Evolutionary conservation across 1,140 invertebrate genomes (phyloP).

Genomic region (Lucilia cuprina): DNA sequence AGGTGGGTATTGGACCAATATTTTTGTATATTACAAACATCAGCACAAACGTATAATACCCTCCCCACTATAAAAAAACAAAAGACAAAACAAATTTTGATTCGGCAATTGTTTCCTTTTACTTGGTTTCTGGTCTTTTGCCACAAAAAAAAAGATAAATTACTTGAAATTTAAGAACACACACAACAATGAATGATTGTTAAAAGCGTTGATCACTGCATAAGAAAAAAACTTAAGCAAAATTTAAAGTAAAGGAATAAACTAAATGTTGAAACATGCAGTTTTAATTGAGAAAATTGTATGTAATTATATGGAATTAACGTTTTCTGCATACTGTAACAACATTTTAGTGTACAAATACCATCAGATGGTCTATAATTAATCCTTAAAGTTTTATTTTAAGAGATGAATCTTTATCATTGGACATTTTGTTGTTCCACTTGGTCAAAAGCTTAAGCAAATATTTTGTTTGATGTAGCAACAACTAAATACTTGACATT

Average conservation of each 20-base stretch:
- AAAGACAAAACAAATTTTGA: background rate
- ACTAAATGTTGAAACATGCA: constrained; percentile 37
- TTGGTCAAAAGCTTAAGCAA: background rate
- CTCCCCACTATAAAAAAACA: too few relatives aligned
- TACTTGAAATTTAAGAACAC: background rate
- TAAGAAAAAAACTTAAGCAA: background rate
- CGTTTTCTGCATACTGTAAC: constrained; percentile 16
- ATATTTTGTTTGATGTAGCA: background rate
- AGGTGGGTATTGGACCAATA: too few relatives aligned
- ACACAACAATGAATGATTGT: background rate
- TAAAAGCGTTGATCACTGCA: background rate
- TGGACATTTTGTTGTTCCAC: background rate
- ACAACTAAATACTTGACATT: background rate
- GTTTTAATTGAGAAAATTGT: constrained; percentile 41
- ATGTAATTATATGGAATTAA: constrained; percentile 39
- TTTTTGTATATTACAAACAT: too few relatives aligned
- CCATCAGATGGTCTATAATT: background rate
- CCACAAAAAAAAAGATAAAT: background rate
- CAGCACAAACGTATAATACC: too few relatives aligned
- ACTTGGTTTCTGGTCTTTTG: background rate
- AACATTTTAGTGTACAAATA: background rate
- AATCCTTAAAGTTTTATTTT: background rate
- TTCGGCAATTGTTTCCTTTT: constrained; percentile 8
- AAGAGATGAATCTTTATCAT: background rate
- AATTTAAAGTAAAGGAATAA: constrained; percentile 17